phyloP scores from a whole-genome alignment of 2,797 vertebrate genomes.

The Gymnocypris eckloni region DNA sequence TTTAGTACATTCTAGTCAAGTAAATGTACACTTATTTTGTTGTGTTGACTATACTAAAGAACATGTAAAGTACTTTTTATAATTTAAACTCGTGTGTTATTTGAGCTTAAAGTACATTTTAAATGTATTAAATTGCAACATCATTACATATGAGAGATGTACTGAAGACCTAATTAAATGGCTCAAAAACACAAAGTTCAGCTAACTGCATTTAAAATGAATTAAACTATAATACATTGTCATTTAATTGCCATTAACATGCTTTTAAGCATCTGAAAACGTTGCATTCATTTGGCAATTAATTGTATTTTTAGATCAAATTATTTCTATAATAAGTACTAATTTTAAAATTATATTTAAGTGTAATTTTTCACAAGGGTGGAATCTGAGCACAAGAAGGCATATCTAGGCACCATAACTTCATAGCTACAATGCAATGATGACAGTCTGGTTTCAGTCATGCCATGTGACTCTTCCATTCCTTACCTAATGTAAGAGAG shows the following conservation, averaged over 20 bases:
- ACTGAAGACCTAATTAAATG: background rate
- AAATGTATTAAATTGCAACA: background rate
- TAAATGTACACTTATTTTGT: no score
- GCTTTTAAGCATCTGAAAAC: background rate
- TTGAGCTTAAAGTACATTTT: background rate
- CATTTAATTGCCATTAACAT: background rate
- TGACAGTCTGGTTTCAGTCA: slow-evolving; percentile 9
- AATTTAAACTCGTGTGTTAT: background rate
- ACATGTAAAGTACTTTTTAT: background rate
- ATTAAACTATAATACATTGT: background rate
- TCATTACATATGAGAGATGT: background rate
- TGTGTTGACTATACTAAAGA: no score
- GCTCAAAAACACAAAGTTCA: background rate
- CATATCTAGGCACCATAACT: background rate
- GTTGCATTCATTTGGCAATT: background rate
- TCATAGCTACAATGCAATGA: background rate
- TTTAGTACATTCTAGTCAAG: no score
- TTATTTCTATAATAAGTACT: background rate
- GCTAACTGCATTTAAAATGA: background rate
- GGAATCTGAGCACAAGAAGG: background rate
- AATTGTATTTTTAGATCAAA: background rate
- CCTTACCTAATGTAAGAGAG: slow-evolving; percentile 53
- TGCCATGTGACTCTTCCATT: slow-evolving; percentile 19
- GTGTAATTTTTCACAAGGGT: background rate
- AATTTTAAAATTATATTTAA: background rate